phyloP scores from a whole-genome alignment of 2,113 vertebrate species.

The Pachyramphus minor region DNA sequence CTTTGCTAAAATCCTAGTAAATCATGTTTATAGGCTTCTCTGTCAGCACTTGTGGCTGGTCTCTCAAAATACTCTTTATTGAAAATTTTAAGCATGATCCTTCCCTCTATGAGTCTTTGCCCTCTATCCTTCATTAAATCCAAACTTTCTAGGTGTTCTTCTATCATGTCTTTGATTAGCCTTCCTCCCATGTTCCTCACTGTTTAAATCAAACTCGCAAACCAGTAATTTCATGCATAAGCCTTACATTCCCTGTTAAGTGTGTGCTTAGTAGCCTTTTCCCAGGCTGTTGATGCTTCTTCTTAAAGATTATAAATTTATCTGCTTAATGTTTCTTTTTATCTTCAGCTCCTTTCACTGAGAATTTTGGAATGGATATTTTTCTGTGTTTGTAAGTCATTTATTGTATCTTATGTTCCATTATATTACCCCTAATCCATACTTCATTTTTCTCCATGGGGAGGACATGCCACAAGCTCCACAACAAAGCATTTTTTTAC shows the following conservation, averaged over 20 bases:
- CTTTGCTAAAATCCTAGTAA: constrained; percentile 49
- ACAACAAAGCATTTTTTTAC: neutral
- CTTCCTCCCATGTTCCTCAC: neutral
- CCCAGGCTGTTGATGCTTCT: neutral
- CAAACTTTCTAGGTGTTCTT: constrained; percentile 16
- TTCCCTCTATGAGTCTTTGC: neutral
- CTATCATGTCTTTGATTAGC: neutral
- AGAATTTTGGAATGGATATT: neutral
- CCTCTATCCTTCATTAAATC: constrained; percentile 35
- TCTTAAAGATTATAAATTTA: neutral
- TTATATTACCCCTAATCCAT: neutral
- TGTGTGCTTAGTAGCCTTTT: neutral
- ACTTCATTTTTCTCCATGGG: neutral
- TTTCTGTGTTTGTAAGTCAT: neutral
- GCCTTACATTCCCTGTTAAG: constrained; percentile 15
- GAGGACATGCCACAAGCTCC: neutral
- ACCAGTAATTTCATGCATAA: constrained; percentile 7
- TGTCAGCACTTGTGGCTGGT: constrained; percentile 22
- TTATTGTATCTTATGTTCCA: neutral
- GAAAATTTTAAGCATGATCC: constrained; percentile 31
- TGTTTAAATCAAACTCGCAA: constrained; percentile 29
- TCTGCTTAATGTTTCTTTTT: neutral
- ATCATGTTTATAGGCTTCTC: constrained; percentile 8
- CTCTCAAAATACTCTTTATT: constrained; percentile 33
- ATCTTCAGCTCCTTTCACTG: neutral